phyloP scores from a whole-genome alignment of 2,113 vertebrate species.

The Anas platyrhynchos region DNA sequence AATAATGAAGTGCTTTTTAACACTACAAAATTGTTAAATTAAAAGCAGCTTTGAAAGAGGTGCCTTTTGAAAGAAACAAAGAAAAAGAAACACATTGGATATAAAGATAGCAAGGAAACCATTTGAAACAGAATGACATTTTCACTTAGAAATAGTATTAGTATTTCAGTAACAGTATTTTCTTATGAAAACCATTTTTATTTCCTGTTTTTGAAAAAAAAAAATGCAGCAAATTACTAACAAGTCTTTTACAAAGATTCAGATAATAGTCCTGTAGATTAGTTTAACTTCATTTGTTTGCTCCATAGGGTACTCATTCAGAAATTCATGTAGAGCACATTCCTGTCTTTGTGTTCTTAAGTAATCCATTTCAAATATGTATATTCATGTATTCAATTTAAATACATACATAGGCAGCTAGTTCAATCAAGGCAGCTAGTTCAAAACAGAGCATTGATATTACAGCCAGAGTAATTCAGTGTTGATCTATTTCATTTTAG shows the following conservation, averaged over 20 bases:
- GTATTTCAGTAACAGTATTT: not conserved
- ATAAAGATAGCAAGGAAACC: not conserved
- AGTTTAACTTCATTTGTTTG: not conserved
- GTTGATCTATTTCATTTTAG: slow-evolving; percentile 73
- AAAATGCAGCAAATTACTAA: not conserved
- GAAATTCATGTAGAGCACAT: not conserved
- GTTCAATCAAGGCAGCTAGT: not conserved
- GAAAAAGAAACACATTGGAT: not conserved
- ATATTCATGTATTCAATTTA: not conserved
- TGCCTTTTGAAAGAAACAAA: not conserved
- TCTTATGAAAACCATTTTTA: not conserved
- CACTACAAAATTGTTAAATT: slow-evolving; percentile 46
- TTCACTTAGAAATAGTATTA: not conserved
- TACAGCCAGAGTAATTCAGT: not conserved
- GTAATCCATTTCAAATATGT: not conserved
- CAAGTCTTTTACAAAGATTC: not conserved
- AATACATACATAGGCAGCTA: not conserved
- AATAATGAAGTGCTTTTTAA: slow-evolving; percentile 52
- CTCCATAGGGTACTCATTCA: not conserved
- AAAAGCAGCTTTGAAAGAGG: slow-evolving; percentile 1
- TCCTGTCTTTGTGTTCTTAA: not conserved
- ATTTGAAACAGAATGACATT: not conserved
- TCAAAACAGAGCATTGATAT: not conserved
- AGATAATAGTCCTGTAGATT: not conserved
- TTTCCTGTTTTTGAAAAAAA: not conserved